These are phyloP conservation scores for Dioctria rufipes DNA, from an alignment of 2,888 invertebrate genomes.

Conservation along the genomic window DNA sequence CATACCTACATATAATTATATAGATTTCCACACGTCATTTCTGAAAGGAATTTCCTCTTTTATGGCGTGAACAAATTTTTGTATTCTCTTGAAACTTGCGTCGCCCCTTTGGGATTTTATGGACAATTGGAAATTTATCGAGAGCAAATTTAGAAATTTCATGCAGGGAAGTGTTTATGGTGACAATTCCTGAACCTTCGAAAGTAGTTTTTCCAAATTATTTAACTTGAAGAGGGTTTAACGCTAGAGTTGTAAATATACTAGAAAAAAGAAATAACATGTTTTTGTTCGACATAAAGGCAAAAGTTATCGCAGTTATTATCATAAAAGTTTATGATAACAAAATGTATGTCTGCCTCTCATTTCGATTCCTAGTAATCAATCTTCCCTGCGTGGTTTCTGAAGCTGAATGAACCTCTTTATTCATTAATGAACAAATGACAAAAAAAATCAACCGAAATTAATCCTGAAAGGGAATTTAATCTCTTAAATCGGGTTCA, in stretches of 20 bases:
- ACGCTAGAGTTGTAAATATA: slow-evolving; percentile 20
- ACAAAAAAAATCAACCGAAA: neutral
- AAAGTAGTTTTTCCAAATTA: slow-evolving; percentile 49
- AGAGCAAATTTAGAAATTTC: slow-evolving; percentile 36
- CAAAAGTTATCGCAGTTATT: slow-evolving; percentile 21
- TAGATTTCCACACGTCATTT: slow-evolving; percentile 39
- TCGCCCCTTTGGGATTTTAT: slow-evolving; percentile 33
- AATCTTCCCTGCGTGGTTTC: no score
- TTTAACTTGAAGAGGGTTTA: slow-evolving; percentile 48
- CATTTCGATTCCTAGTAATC: no score
- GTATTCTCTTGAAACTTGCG: slow-evolving; percentile 13
- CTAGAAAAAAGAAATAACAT: neutral
- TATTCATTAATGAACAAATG: no score
- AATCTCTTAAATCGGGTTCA: slow-evolving; percentile 31
- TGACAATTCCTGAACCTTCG: slow-evolving; percentile 16
- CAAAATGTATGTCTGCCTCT: slow-evolving; percentile 29
- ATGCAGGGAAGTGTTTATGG: slow-evolving; percentile 17
- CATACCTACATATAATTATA: no score
- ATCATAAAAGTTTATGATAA: slow-evolving; percentile 36
- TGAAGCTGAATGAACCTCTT: no score
- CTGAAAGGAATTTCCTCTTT: slow-evolving; percentile 14
- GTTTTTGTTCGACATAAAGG: neutral
- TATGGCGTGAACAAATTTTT: slow-evolving; percentile 33
- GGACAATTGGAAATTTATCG: slow-evolving; percentile 50
- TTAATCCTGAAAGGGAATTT: neutral